phyloP scores from a whole-genome alignment of 2,797 vertebrate genomes.

The Choloepus didactylus region DNA sequence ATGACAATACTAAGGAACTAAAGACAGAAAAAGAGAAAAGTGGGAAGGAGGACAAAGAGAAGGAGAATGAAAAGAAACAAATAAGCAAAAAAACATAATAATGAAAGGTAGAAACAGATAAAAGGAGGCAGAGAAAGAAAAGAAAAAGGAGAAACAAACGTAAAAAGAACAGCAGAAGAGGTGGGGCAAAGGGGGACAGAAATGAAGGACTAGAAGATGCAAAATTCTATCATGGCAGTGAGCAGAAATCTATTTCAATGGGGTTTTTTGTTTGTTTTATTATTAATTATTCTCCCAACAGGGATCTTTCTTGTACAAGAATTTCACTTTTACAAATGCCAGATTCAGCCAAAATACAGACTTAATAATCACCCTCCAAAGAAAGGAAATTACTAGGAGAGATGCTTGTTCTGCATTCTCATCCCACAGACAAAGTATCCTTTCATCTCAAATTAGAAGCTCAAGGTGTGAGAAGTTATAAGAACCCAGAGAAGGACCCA shows the following conservation, averaged over 20 bases:
- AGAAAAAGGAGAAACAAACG: not conserved
- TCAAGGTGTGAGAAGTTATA: not conserved
- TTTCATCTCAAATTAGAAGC: not conserved
- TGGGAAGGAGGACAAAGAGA: not conserved
- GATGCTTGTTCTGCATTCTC: conserved; percentile 12
- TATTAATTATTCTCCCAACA: not conserved
- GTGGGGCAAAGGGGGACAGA: not conserved
- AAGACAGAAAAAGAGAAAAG: not conserved
- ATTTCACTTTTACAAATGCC: conserved; percentile 39
- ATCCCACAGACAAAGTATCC: not conserved
- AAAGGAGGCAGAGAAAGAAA: not conserved
- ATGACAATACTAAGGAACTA: not conserved
- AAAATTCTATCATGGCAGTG: not conserved
- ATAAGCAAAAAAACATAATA: no score
- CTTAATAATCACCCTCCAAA: conserved; percentile 32
- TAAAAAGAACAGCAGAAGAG: not conserved
- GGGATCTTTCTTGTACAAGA: not conserved
- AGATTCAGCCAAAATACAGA: conserved; percentile 44
- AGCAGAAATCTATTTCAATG: not conserved
- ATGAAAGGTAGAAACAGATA: not conserved
- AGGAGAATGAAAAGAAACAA: not conserved
- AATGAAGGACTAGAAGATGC: not conserved
- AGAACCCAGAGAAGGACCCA: not conserved
- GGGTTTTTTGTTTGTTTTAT: not conserved
- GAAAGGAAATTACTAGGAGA: conserved; percentile 31